Percentiles rank a stretch among this genome's conserved stretches.
These are phyloP conservation scores for Cyaniris semiargus DNA, from an alignment of 2,888 invertebrate species.

Conservation along the genomic window DNA sequence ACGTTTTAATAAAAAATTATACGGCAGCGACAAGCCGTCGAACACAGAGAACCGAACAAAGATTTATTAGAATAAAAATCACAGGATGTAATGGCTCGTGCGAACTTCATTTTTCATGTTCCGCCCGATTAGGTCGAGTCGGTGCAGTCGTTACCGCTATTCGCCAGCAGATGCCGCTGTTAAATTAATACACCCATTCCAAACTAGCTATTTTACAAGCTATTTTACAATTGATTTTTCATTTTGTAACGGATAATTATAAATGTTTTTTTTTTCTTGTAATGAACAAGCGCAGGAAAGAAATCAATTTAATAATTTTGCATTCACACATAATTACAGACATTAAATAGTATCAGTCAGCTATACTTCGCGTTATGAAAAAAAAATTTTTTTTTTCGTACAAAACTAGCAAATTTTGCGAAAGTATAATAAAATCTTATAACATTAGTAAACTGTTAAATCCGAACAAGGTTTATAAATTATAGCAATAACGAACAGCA, in stretches of 20 bases:
- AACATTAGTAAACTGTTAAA: background rate
- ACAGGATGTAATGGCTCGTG: constrained; percentile 42
- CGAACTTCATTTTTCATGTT: constrained; percentile 50
- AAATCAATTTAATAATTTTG: background rate
- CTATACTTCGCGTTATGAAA: too few relatives aligned
- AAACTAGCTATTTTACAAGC: constrained; percentile 26
- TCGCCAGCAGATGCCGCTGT: constrained; percentile 35
- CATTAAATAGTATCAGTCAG: too few relatives aligned
- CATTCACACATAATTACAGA: too few relatives aligned
- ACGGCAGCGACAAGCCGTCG: constrained; percentile 46
- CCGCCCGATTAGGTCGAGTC: constrained; percentile 47
- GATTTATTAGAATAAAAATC: constrained; percentile 56
- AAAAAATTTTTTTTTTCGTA: too few relatives aligned
- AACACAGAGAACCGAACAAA: constrained; percentile 46
- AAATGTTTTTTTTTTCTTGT: background rate
- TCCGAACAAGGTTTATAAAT: background rate
- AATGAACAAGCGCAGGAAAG: background rate
- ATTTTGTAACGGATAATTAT: background rate
- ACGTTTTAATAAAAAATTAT: constrained; percentile 23
- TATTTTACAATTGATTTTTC: background rate
- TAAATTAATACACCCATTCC: constrained; percentile 29
- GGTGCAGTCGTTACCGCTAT: constrained; percentile 36
- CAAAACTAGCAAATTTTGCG: too few relatives aligned
- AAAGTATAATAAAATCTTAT: background rate
- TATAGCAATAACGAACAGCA: background rate